Conservation (phyloP, 1,140 invertebrate genomes). For the Euwallacea similis region DNA sequence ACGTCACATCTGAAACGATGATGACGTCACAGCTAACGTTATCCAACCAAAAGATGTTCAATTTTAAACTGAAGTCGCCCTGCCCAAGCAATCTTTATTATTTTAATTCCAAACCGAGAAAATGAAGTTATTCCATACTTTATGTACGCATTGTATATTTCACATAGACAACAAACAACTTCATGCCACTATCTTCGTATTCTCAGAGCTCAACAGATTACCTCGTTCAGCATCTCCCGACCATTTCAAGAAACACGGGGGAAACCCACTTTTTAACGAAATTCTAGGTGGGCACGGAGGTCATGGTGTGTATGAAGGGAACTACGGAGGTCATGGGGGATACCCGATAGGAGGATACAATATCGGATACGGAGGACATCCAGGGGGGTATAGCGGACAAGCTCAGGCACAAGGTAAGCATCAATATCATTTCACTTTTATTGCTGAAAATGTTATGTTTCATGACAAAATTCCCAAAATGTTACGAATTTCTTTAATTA, state of each 20-base stretch:
- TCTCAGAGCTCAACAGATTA: background rate
- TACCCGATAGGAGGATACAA: slow-evolving; percentile 1
- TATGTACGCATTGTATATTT: too few relatives aligned
- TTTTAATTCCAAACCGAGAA: too few relatives aligned
- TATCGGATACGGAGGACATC: background rate
- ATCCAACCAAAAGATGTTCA: too few relatives aligned
- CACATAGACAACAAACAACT: too few relatives aligned
- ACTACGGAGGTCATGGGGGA: slow-evolving; percentile 15
- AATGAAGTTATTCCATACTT: too few relatives aligned
- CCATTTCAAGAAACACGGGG: slow-evolving; percentile 12
- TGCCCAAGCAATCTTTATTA: too few relatives aligned
- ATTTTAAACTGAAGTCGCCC: too few relatives aligned
- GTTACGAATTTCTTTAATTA: background rate
- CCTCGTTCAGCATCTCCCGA: background rate
- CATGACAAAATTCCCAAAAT: background rate
- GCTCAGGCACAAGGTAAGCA: slow-evolving; percentile 8
- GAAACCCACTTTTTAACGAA: background rate
- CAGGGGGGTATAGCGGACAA: slow-evolving; percentile 10
- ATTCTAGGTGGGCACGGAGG: slow-evolving; percentile 11
- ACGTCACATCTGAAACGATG: too few relatives aligned
- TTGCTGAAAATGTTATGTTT: background rate
- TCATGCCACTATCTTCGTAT: too few relatives aligned
- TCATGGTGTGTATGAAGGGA: slow-evolving; percentile 13
- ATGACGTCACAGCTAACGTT: too few relatives aligned
- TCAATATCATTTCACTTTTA: too few relatives aligned